A percentile compares a stretch with the other conserved stretches of the same genome.
These are phyloP conservation scores for Acanthiza pusilla DNA, from an alignment of 2,797 vertebrate genomes.

Conservation along the genomic window DNA sequence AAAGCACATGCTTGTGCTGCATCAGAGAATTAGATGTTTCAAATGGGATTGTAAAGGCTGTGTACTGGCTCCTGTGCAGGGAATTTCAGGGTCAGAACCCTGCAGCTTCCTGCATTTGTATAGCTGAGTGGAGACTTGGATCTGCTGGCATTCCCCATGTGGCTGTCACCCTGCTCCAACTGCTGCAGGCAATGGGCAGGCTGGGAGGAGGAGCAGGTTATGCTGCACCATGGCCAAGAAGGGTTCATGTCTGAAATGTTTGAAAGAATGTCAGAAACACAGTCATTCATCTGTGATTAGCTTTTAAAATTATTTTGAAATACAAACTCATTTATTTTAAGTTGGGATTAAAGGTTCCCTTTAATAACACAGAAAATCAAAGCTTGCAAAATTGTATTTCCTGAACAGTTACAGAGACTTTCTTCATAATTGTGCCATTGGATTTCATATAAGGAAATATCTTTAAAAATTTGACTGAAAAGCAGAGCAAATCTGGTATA, in stretches of 20 bases:
- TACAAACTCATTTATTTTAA: background rate
- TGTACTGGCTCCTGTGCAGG: accelerated
- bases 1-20: background rate
- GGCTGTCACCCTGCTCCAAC: background rate
- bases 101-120: background rate
- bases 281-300: background rate
- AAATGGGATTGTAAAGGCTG: background rate
- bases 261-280: background rate
- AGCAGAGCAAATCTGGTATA: background rate
- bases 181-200: background rate
- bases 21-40: background rate
- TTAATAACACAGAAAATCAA: background rate
- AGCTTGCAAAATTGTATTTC: background rate
- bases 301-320: background rate
- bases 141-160: background rate
- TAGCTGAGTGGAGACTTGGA: background rate
- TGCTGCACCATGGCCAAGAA: accelerated
- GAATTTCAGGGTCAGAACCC: background rate
- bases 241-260: background rate
- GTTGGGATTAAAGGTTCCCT: background rate
- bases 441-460: background rate
- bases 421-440: background rate
- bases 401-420: background rate
- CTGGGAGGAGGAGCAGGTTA: accelerated
- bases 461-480: background rate